Base-by-base conservation (phyloP, 2,113 vertebrate genomes). In the Ariopsis seemanni region DNA sequence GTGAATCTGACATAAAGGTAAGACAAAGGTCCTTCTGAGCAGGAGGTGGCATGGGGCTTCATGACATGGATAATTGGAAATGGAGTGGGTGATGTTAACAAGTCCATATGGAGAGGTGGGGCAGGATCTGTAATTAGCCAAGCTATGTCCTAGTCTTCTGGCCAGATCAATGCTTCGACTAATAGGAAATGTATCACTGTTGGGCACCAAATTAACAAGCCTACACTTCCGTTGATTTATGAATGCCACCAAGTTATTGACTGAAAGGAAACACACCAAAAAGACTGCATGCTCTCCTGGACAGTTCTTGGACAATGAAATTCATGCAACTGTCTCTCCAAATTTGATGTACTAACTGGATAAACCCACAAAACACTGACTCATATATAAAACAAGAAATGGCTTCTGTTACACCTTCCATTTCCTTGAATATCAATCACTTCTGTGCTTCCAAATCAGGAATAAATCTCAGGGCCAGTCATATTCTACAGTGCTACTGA, bases 151-250 rank as follows among this genome's bases (percentile, higher is more conserved):
- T 75, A n/a, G 20, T 58, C 80, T 67, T 65, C 72, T 78, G 60
- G 2, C 69, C n/a, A 87, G 90, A 91, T 91, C 90, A 91, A 89
- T 91, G 83, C 15, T 79, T 58, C 62, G 85, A 82, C 88, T 85
- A 85, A 82, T 71, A 74, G 78, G 62, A 50, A 86, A 88, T 88
- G 60, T 55, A 87, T 85, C 82, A n/a, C 71, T 85, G 50, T 72
- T 79, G 34, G 52, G 82, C 87, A 83, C 78, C 65, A 88, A 85
- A 87, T 85, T 86, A 89, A 88, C 77, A 84, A 89, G 55, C 60
- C 50, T n/a, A 30, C 57, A 72, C 69, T 81, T 74, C 53, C 58
- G 62, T 74, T 86, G 80, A 77, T 86, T 90, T 88, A 86, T 81
- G 48, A 88, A 86, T 52, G 48, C 86, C 17, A 58, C 63, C 71